Conservation (phyloP, 2,797 vertebrate species). For the Hephaestus fuliginosus region DNA sequence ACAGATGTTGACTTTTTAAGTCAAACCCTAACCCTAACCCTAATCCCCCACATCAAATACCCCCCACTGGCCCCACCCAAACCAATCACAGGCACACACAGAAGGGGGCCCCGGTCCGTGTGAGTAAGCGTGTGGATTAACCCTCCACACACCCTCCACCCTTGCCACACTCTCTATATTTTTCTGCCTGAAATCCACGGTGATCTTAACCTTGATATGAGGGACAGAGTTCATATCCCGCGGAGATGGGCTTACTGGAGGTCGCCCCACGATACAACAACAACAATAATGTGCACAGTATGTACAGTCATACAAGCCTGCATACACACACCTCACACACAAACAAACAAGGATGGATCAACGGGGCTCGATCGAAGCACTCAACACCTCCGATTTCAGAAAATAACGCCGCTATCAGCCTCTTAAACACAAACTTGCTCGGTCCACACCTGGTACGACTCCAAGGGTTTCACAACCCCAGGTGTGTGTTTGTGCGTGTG, state of each 20-base stretch:
- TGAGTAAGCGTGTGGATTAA: conserved; percentile 67
- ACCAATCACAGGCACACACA: conserved; percentile 69
- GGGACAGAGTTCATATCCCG: conserved; percentile 53
- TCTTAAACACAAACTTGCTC: conserved; percentile 4
- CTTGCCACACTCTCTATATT: conserved; percentile 28
- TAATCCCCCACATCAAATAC: conserved; percentile 76
- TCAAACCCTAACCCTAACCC: too few species aligned
- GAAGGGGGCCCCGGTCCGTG: conserved; percentile 24
- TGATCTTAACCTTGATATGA: conserved; percentile 67
- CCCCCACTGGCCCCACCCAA: conserved; percentile 66
- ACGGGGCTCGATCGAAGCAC: background rate
- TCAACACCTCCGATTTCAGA: background rate
- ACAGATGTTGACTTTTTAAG: conserved; percentile 79
- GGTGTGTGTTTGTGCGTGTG: conserved; percentile 50
- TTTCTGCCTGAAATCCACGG: conserved; percentile 60
- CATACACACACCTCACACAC: background rate
- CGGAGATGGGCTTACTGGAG: conserved; percentile 32
- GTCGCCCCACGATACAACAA: conserved; percentile 17
- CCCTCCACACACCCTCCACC: background rate
- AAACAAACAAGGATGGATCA: background rate
- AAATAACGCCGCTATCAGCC: background rate
- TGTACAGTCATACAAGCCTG: background rate
- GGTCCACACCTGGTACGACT: conserved; percentile 27
- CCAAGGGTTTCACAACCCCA: conserved; percentile 37
- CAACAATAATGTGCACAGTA: conserved; percentile 21